Evolutionary conservation across 2,113 vertebrate species (phyloP).

Genomic region (Callocephalon fimbriatum): DNA sequence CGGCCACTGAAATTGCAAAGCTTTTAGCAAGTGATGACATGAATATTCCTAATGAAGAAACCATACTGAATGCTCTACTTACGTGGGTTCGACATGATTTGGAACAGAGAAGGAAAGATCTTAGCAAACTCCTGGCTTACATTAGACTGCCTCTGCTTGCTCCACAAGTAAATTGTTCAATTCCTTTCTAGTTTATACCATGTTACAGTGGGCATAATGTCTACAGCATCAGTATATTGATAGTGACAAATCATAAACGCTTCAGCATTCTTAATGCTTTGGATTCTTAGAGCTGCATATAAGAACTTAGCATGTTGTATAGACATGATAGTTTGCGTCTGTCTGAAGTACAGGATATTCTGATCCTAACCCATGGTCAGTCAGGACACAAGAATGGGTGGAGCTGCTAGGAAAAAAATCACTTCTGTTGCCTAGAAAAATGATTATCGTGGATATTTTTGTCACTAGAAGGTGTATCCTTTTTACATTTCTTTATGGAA

Average conservation of each 20-base stretch:
- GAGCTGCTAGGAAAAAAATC: not conserved
- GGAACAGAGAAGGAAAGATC: constrained; percentile 82
- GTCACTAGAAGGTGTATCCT: not conserved
- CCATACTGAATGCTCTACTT: constrained; percentile 90
- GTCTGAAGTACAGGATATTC: not conserved
- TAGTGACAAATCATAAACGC: not conserved
- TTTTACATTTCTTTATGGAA: not conserved
- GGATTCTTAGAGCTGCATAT: not conserved
- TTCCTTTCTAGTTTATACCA: not conserved
- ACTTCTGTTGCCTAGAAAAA: not conserved
- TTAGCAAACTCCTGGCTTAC: constrained; percentile 89
- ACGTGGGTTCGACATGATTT: constrained; percentile 91
- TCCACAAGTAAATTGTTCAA: constrained; percentile 85
- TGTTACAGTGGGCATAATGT: not conserved
- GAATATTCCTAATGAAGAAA: constrained; percentile 96
- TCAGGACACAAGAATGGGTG: not conserved
- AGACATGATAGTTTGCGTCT: not conserved
- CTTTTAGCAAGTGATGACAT: constrained; percentile 95
- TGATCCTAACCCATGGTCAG: not conserved
- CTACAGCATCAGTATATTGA: not conserved
- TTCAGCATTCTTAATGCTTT: not conserved
- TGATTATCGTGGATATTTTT: not conserved
- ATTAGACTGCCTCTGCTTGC: constrained; percentile 93
- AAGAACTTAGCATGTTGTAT: not conserved
- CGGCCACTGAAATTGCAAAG: constrained; percentile 90